A percentile compares a stretch with the other conserved stretches of the same genome.
These are phyloP conservation scores for Cyanistes caeruleus DNA, from an alignment of 2,113 vertebrate species.

Conservation along the genomic window DNA sequence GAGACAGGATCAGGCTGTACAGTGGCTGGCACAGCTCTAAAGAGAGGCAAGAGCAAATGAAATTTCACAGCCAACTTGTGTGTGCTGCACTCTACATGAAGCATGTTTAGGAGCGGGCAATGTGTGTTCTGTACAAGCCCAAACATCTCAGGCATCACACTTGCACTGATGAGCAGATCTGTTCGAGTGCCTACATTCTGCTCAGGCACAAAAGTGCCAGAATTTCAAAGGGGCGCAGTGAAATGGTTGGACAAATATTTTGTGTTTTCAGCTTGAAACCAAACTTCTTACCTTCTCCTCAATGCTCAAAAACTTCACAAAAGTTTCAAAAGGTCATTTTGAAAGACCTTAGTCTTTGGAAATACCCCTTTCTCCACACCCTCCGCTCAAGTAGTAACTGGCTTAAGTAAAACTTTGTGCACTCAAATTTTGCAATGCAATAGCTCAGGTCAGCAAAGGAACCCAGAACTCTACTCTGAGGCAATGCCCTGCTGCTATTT, in stretches of 20 bases:
- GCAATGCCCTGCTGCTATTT: not conserved
- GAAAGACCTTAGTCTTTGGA: slow-evolving; percentile 52
- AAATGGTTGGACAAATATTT: not conserved
- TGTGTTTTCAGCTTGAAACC: not conserved
- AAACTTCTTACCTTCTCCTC: not conserved
- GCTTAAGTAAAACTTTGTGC: slow-evolving; percentile 31
- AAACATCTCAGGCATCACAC: not conserved
- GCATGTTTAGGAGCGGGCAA: not conserved
- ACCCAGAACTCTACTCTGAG: not conserved
- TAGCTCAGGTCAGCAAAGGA: slow-evolving; percentile 9
- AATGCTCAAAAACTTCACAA: not conserved
- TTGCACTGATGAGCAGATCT: not conserved
- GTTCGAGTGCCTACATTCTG: not conserved
- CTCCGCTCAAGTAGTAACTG: not conserved
- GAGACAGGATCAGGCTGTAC: not conserved
- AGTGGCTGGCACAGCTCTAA: not conserved
- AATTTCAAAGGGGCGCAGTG: not conserved
- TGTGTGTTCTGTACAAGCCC: not conserved
- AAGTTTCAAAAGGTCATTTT: slow-evolving; percentile 51
- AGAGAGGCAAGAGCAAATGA: not conserved
- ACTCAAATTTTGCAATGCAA: slow-evolving; percentile 31
- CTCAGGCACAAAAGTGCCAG: not conserved
- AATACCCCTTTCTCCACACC: not conserved
- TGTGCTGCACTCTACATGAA: not conserved
- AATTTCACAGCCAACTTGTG: not conserved